Evolutionary conservation across 2,888 invertebrate species (phyloP), one percentile per base, ranked within the genome.

Genomic region (Acleris sparsana): DNA sequence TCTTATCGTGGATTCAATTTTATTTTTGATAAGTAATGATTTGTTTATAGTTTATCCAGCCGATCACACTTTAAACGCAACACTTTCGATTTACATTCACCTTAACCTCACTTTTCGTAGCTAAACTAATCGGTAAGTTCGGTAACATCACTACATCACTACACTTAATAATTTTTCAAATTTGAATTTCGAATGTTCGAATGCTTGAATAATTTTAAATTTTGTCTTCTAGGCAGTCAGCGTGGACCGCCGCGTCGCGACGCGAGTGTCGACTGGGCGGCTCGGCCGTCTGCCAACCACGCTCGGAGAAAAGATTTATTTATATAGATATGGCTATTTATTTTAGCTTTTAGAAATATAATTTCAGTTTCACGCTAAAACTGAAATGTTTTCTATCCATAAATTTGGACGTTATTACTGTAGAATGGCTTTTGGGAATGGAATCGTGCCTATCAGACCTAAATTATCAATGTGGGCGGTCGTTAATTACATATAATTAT

Each of bases 221-320:
- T 65, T 65, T 56, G 29, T 44, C 3, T 56, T 65, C 60, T 55
- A 20, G 62, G 51, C 63, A 82, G 81, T 55, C 73, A 64, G 77
- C 76, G 83, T 85, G 85, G 77, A 79, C 76, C 82, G 85, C 80
- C 87, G 85, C 87, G 79, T 75, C 86, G 84, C 86, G 82, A 77
- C 84, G 84, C 82, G 80, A 82, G 80, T 83, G 78, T 82, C 84
- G 87, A 89, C 90, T 90, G 91, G 84, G 80, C 81, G 80, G 75
- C 84, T 87, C 87, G 88, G 89, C 87, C 80, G 83, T 71, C 83
- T 89, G 90, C 91, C 91, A 90, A 88, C 83, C 85, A 87, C 82
- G 87, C 84, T 82, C 83, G 78, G 84, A 78, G 86, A 87, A 89
- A 87, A 88, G 82, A 88, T 90, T 79, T 80, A 89, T 88, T 89